Evolutionary conservation across 2,797 vertebrate genomes (phyloP), one percentile per base, ranked within the genome.

Genomic region (Fratercula arctica): DNA sequence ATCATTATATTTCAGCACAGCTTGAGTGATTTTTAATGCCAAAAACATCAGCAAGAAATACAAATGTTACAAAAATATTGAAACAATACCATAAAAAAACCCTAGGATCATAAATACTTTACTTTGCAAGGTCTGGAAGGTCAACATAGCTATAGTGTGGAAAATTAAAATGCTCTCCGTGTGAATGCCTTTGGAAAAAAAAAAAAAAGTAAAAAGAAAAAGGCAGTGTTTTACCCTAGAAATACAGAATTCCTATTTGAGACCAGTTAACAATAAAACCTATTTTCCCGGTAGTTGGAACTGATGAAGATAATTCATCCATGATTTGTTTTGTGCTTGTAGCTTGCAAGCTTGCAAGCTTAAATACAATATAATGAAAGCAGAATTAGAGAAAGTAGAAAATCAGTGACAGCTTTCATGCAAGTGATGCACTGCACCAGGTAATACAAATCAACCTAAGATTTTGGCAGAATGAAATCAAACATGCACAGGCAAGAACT

Each of bases 21-120:
- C 98, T 97, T 98, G 98, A 98, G 95, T 98, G 98, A 98, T 98
- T 98, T 98, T 98, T 98, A 98, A 98, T 98, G 98, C 98, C 97
- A 97, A 98, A 98, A 98, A 98, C 97, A 98, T 97, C 97, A 98
- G 97, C 97, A 97, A 98, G 98, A 98, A 98, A 98, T 98, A 98
- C 95, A 98, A 98, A 98, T 97, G 97, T 98, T 98, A 98, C 96
- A 98, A 97, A 98, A 98, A 98, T 98, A 98, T 97, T 98, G 98
- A 98, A 98, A 98, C 98, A 98, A 98, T 98, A 97, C 86, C 84
- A 97, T 97, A 97, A 98, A 97, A 78, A 96, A 78, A 96, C 18
- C 69, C 74, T 64, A 94, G 86, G 95, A 98, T 98, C 97, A 97
- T 98, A 98, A 98, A 98, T 98, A 98, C 98, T 98, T 98, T 98